Evolutionary conservation across 35 echinoderm and acorn worm species (phyloP), one percentile per base, ranked within the genome.

Genomic region (Lytechinus variegatus): DNA sequence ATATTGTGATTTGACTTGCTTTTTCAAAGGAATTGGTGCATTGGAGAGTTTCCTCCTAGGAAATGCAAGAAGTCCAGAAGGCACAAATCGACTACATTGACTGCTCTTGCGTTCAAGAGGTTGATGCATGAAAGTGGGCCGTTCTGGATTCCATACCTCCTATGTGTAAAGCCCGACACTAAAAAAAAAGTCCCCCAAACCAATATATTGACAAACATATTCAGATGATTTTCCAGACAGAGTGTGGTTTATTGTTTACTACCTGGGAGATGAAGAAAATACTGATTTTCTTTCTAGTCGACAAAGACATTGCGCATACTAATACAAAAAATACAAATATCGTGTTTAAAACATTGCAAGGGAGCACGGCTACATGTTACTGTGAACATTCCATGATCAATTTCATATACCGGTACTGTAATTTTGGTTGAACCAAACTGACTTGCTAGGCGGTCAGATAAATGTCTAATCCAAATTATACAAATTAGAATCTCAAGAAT

Each of bases 271-370:
- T 79, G 6, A n/a, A 71, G 61, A 71, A 79, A 79, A 79, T 24
- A 79, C 6, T 79, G 66, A 79, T 79, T 79, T 79, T 19, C n/a
- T 79, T 21, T 5, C 66, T 24, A 24, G 66, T 79, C 66, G 7
- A 79, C 66, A 79, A 79, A 79, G 21, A 24, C 16, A 19, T 24
- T 79, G 12, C 24, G 66, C 66, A 79, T 21, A 24, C 66, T 79
- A 79, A 79, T 79, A 79, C 66, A 79, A 79, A 79, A 79, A 79
- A 79, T 79, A 79, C 66, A 79, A 79, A 79, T 24, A 79, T 6
- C 12, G 8, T 79, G 66, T 24, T 79, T 79, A 24, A 79, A 79
- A 79, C 19, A n/a, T 27, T 79, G 7, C 14, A 79, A 79, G 66
- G 66, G 66, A 79, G 24, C 19, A 79, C 66, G 24, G 66, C 66